These are phyloP conservation scores for Morone saxatilis DNA, from an alignment of 2,113 vertebrate species.

Conservation along the genomic window DNA sequence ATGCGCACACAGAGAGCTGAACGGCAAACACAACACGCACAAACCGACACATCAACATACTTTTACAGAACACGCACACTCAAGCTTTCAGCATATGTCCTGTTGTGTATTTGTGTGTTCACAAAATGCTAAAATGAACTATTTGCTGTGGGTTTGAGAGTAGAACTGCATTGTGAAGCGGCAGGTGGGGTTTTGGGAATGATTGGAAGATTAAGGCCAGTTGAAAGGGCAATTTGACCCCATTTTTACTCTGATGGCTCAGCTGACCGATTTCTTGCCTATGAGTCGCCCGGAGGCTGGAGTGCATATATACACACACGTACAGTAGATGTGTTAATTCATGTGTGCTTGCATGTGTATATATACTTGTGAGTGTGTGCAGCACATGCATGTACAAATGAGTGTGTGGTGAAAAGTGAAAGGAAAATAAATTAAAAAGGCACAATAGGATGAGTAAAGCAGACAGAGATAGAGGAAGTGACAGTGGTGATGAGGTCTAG, in stretches of 20 bases:
- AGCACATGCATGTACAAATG: slow-evolving; percentile 7
- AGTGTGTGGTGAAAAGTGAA: neutral
- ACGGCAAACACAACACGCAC: slow-evolving; percentile 7
- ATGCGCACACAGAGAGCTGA: slow-evolving; percentile 5
- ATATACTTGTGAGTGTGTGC: slow-evolving; percentile 13
- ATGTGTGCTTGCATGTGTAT: slow-evolving; percentile 37
- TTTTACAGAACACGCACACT: slow-evolving; percentile 3
- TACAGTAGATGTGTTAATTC: slow-evolving; percentile 41
- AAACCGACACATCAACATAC: slow-evolving; percentile 12
- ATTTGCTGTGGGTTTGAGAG: slow-evolving; percentile 65
- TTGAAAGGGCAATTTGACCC: slow-evolving; percentile 85
- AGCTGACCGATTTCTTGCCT: slow-evolving; percentile 74
- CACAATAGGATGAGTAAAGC: neutral
- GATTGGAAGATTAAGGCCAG: slow-evolving; percentile 81
- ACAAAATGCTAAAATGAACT: slow-evolving; percentile 76
- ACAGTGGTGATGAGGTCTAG: neutral
- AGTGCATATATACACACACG: slow-evolving; percentile 20
- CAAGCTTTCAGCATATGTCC: slow-evolving; percentile 23
- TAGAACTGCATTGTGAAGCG: slow-evolving; percentile 50
- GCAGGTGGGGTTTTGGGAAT: slow-evolving; percentile 68
- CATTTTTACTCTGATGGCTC: slow-evolving; percentile 76
- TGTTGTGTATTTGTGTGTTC: slow-evolving; percentile 67
- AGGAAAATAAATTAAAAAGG: neutral
- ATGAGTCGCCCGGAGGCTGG: slow-evolving; percentile 55
- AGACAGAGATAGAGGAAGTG: slow-evolving; percentile 13